Evolutionary conservation across 2,797 vertebrate species (phyloP).

Genomic region (Pipistrellus nathusii): DNA sequence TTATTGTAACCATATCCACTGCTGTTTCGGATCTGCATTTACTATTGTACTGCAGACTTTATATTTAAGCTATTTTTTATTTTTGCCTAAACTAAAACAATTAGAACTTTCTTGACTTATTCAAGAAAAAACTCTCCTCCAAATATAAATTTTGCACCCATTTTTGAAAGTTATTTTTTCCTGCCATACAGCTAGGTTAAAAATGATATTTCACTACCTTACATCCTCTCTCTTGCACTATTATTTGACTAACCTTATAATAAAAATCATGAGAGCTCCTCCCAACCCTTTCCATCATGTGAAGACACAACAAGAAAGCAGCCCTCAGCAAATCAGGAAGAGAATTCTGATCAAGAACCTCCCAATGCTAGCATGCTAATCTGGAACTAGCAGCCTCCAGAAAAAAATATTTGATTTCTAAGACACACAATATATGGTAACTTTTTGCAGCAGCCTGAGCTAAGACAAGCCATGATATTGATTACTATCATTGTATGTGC

Average conservation of each 20-base stretch:
- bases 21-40: neutral
- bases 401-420: neutral
- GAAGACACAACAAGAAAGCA: neutral
- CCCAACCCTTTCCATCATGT: neutral
- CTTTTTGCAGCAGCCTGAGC: neutral
- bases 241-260: neutral
- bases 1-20: neutral
- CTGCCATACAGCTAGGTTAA: neutral
- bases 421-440: neutral
- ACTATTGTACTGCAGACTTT: neutral
- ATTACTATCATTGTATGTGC: neutral
- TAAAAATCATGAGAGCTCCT: neutral
- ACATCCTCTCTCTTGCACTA: neutral
- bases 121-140: neutral
- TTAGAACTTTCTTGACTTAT: neutral
- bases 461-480: neutral
- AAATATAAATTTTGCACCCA: neutral
- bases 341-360: neutral
- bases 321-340: neutral
- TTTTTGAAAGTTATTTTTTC: neutral
- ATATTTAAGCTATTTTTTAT: neutral
- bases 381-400: neutral
- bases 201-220: neutral
- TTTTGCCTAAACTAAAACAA: neutral
- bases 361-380: neutral